Base-by-base conservation (phyloP, 2,113 vertebrate species). In the Syngnathus scovelli region DNA sequence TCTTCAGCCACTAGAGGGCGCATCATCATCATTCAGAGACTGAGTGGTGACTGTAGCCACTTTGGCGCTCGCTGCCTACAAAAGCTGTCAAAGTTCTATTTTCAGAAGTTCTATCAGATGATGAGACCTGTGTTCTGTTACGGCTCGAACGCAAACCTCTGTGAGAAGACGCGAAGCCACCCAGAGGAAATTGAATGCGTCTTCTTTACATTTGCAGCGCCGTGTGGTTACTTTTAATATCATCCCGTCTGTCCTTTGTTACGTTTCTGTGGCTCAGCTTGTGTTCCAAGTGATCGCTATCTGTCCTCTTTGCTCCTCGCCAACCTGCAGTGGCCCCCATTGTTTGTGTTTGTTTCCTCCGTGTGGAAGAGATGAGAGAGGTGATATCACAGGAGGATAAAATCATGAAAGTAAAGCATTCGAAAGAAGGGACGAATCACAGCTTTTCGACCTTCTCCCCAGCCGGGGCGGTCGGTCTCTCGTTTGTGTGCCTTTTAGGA, bases 311-410 rank as follows among this genome's bases (percentile, higher is more conserved):
- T 78, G 70, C 71, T 61, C 74, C 74, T 70, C 78, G 69, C 48
- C 36, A 72, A 69, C 77, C 71, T 74, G 74, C 67, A 64, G 54
- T 61, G 67, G n/a, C 74, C 61, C 76, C 61, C 23, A 27, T 72
- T 72, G 64, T 77, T 82, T 83, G 75, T 74, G 67, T 78, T 75
- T 74, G 74, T 84, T 85, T 78, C 71, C 67, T 77, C 11, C 7
- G 63, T 66, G 55, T n/a, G 55, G 61, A 15, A 10, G 65, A 83
- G 72, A 80, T 74, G 77, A 66, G 70, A 72, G 65, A 61, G 44
- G 51, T 55, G 54, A 79, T 78, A 58, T 43, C 71, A 64, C 39
- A 23, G 12, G 72, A 51, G 78, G 78, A 79, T 80, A 62, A 74
- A 76, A 72, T 77, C 44, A 81, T 70, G 52, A 74, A 72, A 78